Conservation (phyloP, 2,888 invertebrate genomes). For the Marasmarcha lunaedactyla region DNA sequence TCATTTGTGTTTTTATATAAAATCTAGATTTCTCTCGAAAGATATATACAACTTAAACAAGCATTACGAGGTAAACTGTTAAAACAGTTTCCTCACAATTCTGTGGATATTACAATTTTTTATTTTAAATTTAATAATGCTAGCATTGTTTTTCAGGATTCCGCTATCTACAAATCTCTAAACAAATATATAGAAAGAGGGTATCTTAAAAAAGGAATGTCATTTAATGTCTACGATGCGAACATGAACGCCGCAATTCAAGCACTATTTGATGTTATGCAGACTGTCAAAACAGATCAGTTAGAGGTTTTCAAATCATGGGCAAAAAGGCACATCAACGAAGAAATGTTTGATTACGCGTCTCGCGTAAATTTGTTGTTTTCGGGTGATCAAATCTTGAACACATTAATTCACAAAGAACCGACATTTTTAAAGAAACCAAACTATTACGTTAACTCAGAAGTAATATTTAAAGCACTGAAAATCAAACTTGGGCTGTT, state of each 20-base stretch:
- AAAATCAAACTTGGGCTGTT: constrained; percentile 28
- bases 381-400: constrained; percentile 25
- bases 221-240: too few relatives aligned
- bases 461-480: constrained; percentile 46
- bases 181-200: constrained; percentile 30
- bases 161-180: too few relatives aligned
- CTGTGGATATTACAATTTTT: too few relatives aligned
- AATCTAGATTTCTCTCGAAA: too few relatives aligned
- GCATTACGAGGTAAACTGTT: too few relatives aligned
- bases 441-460: constrained; percentile 45
- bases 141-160: too few relatives aligned
- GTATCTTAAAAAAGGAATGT: constrained; percentile 36
- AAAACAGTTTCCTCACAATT: too few relatives aligned
- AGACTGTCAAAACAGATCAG: constrained; percentile 38
- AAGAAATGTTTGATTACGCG: constrained; percentile 59
- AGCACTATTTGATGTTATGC: constrained; percentile 50
- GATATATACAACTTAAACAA: too few relatives aligned
- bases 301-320: constrained; percentile 37
- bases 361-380: constrained; percentile 48
- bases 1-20: too few relatives aligned
- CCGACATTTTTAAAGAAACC: constrained; percentile 63
- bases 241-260: too few relatives aligned
- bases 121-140: too few relatives aligned
- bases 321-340: constrained; percentile 51
- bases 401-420: constrained; percentile 16